phyloP scores from a whole-genome alignment of 1,140 invertebrate genomes.

The Helicoverpa armigera region DNA sequence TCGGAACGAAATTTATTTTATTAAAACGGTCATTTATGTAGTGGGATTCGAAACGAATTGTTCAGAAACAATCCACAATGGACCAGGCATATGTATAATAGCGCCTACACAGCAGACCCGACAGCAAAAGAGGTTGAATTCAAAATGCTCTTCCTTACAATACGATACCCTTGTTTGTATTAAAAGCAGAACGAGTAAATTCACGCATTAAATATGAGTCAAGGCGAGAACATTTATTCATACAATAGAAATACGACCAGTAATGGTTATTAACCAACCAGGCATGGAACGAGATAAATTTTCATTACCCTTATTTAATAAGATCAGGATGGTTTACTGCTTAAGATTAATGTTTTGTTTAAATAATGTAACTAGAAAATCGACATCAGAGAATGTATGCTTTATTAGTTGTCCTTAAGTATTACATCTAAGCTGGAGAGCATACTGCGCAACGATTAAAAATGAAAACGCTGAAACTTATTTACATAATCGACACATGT shows the following conservation, averaged over 20 bases:
- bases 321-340: background rate
- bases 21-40: conserved; percentile 26
- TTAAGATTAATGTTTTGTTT: background rate
- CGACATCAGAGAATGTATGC: background rate
- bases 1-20: conserved; percentile 47
- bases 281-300: conserved; percentile 23
- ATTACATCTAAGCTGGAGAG: background rate
- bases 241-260: conserved; percentile 25
- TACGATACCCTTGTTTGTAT: conserved; percentile 52
- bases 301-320: conserved; percentile 33
- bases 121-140: conserved; percentile 55
- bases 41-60: conserved; percentile 55
- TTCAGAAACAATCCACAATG: conserved; percentile 67
- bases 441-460: conserved; percentile 24
- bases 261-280: background rate
- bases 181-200: conserved; percentile 56
- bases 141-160: conserved; percentile 48
- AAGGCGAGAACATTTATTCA: conserved; percentile 21
- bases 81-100: conserved; percentile 62
- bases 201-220: conserved; percentile 46
- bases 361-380: background rate
- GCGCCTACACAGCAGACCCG: conserved; percentile 58
- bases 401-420: background rate
- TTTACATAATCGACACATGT: conserved; percentile 53
- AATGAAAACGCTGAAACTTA: conserved; percentile 45